Percentiles rank a stretch among this genome's conserved stretches.
These are phyloP conservation scores for Saxidomus purpurata DNA, from an alignment of 1,140 invertebrate species.

Conservation along the genomic window DNA sequence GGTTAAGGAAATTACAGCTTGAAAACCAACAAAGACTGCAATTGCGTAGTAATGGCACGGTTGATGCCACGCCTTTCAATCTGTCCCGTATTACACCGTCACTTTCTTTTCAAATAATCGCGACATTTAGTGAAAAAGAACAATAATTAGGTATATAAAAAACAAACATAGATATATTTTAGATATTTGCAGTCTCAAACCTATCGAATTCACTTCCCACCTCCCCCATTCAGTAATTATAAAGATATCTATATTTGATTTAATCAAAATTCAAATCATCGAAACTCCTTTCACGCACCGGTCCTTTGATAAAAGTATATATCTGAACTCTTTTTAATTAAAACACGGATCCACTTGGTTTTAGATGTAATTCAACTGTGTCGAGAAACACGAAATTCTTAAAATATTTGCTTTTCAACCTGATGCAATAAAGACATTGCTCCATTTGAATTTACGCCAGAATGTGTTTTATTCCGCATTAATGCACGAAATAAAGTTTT, in stretches of 20 bases:
- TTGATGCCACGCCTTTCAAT: not conserved
- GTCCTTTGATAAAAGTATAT: conserved; percentile 12
- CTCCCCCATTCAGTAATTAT: conserved; percentile 16
- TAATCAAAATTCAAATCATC: conserved; percentile 34
- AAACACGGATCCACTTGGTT: not conserved
- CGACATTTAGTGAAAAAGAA: not conserved
- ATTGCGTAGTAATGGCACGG: not conserved
- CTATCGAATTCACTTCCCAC: not conserved
- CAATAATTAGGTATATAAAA: conserved; percentile 11
- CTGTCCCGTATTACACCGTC: not conserved
- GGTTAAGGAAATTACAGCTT: no score
- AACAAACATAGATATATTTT: not conserved
- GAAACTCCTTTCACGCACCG: conserved; percentile 1
- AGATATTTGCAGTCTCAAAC: not conserved
- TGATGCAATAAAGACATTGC: not conserved
- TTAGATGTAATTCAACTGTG: not conserved
- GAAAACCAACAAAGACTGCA: no score
- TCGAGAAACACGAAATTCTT: conserved; percentile 23
- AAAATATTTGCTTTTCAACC: conserved; percentile 3
- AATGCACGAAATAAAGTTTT: not conserved
- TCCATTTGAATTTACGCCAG: not conserved
- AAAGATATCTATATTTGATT: conserved; percentile 28
- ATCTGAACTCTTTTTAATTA: conserved; percentile 25
- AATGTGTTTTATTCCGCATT: not conserved
- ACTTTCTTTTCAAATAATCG: not conserved